phyloP scores from a whole-genome alignment of 2,797 vertebrate genomes.

The Typhlichthys subterraneus region DNA sequence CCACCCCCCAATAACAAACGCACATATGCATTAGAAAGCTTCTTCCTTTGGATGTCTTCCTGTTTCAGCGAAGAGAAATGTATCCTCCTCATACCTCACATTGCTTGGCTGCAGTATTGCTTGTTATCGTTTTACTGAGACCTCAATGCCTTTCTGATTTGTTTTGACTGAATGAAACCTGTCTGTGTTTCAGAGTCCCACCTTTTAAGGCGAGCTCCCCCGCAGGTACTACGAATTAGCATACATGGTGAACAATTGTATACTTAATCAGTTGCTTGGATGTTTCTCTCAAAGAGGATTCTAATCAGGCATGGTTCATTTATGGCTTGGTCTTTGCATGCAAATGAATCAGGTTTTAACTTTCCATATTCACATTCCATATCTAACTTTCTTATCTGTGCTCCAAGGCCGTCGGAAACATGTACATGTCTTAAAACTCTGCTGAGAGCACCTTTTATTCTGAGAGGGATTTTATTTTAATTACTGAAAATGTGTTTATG shows the following conservation, averaged over 20 bases:
- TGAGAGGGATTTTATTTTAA: constrained; percentile 49
- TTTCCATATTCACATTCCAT: constrained; percentile 37
- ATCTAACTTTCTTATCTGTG: constrained; percentile 33
- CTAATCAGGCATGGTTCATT: constrained; percentile 43
- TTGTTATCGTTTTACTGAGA: constrained; percentile 61
- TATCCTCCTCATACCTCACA: constrained; percentile 76
- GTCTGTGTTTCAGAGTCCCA: constrained; percentile 47
- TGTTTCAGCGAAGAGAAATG: constrained; percentile 67
- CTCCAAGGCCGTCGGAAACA: constrained; percentile 25
- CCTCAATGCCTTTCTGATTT: constrained; percentile 70
- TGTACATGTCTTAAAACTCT: constrained; percentile 57
- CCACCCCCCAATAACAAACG: constrained; percentile 8
- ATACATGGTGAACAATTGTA: constrained; percentile 21
- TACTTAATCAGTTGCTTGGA: constrained; percentile 37
- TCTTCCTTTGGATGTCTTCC: constrained; percentile 72
- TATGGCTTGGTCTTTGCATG: constrained; percentile 49
- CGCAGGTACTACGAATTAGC: constrained; percentile 24
- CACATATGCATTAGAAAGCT: constrained; percentile 36
- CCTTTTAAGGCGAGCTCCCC: constrained; percentile 31
- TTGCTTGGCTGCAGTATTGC: constrained; percentile 68
- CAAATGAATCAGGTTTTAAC: constrained; percentile 40
- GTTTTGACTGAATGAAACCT: constrained; percentile 52
- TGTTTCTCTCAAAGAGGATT: constrained; percentile 43
- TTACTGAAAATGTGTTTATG: constrained; percentile 36
- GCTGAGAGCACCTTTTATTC: constrained; percentile 60